A percentile compares a stretch with the other conserved stretches of the same genome.
Evolutionary conservation across 2,888 invertebrate genomes (phyloP).

Genomic region (Epirrhoe alternata): DNA sequence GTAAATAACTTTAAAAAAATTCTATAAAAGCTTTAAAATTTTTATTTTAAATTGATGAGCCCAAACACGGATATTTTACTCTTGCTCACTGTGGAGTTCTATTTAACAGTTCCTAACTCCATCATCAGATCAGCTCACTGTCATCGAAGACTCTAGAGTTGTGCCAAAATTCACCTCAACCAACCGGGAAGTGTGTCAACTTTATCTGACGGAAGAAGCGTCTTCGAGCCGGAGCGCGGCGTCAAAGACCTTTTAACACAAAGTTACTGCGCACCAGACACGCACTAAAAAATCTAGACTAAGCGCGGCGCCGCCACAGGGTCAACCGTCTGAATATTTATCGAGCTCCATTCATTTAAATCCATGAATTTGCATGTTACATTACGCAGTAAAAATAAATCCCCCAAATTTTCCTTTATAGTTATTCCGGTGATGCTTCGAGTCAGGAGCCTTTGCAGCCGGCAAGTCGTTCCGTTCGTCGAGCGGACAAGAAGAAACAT

Average conservation of each 20-base stretch:
- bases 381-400: conserved; percentile 19
- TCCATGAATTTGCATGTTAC: conserved; percentile 54
- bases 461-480: conserved; percentile 54
- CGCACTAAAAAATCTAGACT: conserved; percentile 49
- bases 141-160: no score
- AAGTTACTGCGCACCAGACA: conserved; percentile 58
- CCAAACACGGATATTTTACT: no score
- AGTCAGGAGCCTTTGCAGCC: conserved; percentile 59
- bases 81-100: no score
- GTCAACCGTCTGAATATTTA: conserved; percentile 70
- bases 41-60: no score
- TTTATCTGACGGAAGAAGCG: conserved; percentile 19
- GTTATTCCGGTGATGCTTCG: conserved; percentile 48
- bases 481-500: conserved; percentile 62
- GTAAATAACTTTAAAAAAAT: no score
- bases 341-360: conserved; percentile 63
- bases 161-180: no score
- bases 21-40: no score
- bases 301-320: conserved; percentile 49
- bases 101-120: no score
- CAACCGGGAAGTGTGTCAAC: no score
- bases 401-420: conserved; percentile 31
- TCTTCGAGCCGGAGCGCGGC: no score
- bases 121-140: no score
- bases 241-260: conserved; percentile 33